Percentiles rank a stretch among this genome's conserved stretches.
Conservation (phyloP, 2,888 invertebrate genomes). For the Metopia argyrocephala region DNA sequence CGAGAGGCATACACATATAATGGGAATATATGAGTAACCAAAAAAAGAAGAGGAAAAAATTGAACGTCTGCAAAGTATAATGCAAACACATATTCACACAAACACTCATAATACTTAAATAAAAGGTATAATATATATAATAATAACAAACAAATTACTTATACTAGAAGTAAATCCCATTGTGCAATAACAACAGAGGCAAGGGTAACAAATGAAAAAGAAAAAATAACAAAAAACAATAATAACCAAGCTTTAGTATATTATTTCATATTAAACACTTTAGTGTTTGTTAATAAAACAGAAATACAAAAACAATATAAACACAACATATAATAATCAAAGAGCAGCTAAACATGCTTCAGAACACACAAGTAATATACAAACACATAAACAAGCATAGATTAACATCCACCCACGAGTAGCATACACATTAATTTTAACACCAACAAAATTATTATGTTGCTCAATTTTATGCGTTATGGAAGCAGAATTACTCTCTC, state of each 20-base stretch:
- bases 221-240: slow-evolving; percentile 42
- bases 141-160: no score
- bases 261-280: slow-evolving; percentile 56
- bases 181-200: no score
- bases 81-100: no score
- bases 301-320: slow-evolving; percentile 6
- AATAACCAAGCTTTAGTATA: slow-evolving; percentile 35
- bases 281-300: slow-evolving; percentile 38
- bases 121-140: no score
- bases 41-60: neutral
- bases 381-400: neutral
- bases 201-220: slow-evolving; percentile 30
- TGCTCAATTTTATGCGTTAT: neutral
- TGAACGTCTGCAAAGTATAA: no score
- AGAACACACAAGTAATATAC: neutral
- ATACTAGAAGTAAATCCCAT: no score
- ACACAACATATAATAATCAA: no score
- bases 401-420: neutral
- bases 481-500: neutral
- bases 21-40: neutral
- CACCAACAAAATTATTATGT: slow-evolving; percentile 8
- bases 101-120: no score
- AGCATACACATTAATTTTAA: neutral
- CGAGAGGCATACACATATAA: slow-evolving; percentile 22
- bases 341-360: slow-evolving; percentile 21